These are phyloP conservation scores for Scolanthus callimorphus DNA, from an alignment of 92 coral and sea anemone genomes.

Conservation along the genomic window DNA sequence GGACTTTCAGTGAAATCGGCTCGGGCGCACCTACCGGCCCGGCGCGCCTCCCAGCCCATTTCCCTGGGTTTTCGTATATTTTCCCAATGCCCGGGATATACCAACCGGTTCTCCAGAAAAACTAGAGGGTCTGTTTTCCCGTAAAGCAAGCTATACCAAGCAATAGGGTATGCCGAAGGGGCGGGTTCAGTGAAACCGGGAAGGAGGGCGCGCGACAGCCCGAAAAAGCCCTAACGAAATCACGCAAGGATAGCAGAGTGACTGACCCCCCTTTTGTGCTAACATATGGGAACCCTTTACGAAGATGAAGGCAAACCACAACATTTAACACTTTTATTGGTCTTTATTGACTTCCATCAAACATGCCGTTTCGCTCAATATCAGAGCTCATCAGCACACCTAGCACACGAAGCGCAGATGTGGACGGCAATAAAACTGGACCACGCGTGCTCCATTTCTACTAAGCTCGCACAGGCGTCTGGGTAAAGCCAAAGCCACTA, in stretches of 20 bases:
- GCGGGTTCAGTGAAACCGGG: too few relatives aligned
- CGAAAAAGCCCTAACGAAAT: too few relatives aligned
- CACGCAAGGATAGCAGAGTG: neutral
- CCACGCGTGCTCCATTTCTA: neutral
- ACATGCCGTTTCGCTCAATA: neutral
- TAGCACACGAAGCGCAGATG: neutral
- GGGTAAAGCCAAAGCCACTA: neutral
- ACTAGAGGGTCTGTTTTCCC: too few relatives aligned
- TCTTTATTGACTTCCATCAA: neutral
- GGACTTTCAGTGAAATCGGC: too few relatives aligned
- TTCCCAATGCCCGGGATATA: too few relatives aligned
- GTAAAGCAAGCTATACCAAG: too few relatives aligned
- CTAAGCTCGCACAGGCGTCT: neutral
- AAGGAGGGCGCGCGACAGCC: too few relatives aligned
- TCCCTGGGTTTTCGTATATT: too few relatives aligned
- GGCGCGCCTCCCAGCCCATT: too few relatives aligned
- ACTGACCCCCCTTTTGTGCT: neutral
- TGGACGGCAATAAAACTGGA: neutral
- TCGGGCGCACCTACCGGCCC: too few relatives aligned
- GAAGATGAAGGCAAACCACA: neutral
- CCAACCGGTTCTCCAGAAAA: too few relatives aligned
- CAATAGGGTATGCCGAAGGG: too few relatives aligned
- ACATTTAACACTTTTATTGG: neutral
- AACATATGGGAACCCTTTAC: neutral
- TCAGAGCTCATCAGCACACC: conserved; percentile 1